Conservation (phyloP, 1,140 invertebrate genomes). For the Cyclargus thomasi region DNA sequence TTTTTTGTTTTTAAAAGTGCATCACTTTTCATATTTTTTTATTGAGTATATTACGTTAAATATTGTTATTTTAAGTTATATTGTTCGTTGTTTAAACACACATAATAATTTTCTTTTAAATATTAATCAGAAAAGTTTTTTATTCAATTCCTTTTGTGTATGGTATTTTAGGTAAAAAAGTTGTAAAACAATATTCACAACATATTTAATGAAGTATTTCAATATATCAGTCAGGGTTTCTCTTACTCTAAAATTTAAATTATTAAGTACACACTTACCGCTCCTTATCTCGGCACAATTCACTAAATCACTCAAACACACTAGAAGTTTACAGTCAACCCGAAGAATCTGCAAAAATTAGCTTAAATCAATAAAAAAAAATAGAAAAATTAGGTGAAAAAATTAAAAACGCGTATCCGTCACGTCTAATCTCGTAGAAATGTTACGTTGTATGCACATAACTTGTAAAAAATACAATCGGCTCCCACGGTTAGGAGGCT, state of each 20-base stretch:
- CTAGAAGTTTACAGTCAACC: conserved; percentile 9
- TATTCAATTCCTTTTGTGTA: too few species aligned
- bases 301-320: conserved; percentile 8
- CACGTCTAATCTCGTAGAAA: neutral
- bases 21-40: neutral
- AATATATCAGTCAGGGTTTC: neutral
- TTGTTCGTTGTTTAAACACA: too few species aligned
- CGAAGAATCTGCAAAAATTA: neutral
- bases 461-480: conserved; percentile 1
- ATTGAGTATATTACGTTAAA: neutral
- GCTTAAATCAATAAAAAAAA: neutral
- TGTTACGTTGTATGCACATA: conserved; percentile 1
- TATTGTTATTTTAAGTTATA: neutral
- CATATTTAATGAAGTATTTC: neutral
- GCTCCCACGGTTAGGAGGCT: conserved; percentile 5
- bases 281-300: neutral
- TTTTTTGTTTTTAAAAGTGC: too few species aligned
- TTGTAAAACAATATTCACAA: neutral
- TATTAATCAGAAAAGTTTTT: too few species aligned
- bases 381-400: neutral
- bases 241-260: neutral
- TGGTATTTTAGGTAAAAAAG: neutral
- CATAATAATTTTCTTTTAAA: too few species aligned
- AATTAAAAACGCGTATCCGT: neutral
- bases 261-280: neutral